Evolutionary conservation across 2,888 invertebrate genomes (phyloP).

Genomic region (Drosophila prostipennis): DNA sequence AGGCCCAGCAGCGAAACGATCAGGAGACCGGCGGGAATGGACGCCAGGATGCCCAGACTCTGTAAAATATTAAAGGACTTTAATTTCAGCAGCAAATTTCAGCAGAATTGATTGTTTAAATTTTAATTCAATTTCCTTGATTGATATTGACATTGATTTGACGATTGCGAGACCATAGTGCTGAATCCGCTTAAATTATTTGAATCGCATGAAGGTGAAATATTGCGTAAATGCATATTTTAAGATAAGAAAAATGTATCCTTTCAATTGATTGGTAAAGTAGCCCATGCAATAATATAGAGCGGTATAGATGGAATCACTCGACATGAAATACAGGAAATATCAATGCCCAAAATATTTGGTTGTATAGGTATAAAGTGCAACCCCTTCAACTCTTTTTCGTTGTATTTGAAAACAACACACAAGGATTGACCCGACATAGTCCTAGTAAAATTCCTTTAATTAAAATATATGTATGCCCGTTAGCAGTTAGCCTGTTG

Average conservation of each 20-base stretch:
- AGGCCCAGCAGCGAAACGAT: slow-evolving; percentile 95
- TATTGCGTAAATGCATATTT: neutral
- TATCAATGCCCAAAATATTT: neutral
- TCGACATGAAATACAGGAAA: too few relatives aligned
- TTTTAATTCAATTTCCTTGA: too few relatives aligned
- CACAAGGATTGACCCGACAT: neutral
- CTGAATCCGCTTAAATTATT: slow-evolving; percentile 6
- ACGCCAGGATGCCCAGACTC: slow-evolving; percentile 96
- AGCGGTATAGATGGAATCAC: too few relatives aligned
- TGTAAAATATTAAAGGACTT: slow-evolving; percentile 83
- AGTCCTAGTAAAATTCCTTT: neutral
- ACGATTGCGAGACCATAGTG: neutral
- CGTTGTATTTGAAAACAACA: too few relatives aligned
- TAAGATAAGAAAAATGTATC: neutral
- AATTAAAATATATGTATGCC: neutral
- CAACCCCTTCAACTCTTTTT: neutral
- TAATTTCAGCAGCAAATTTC: too few relatives aligned
- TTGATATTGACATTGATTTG: slow-evolving; percentile 24
- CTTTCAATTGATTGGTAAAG: too few relatives aligned
- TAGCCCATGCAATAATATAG: too few relatives aligned
- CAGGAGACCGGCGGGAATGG: slow-evolving; percentile 96
- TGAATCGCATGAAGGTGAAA: neutral
- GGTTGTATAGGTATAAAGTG: neutral
- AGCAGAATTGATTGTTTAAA: too few relatives aligned
- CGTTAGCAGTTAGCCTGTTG: neutral